Base-by-base conservation (phyloP, 2,888 invertebrate species). In the Cistogaster globosa region DNA sequence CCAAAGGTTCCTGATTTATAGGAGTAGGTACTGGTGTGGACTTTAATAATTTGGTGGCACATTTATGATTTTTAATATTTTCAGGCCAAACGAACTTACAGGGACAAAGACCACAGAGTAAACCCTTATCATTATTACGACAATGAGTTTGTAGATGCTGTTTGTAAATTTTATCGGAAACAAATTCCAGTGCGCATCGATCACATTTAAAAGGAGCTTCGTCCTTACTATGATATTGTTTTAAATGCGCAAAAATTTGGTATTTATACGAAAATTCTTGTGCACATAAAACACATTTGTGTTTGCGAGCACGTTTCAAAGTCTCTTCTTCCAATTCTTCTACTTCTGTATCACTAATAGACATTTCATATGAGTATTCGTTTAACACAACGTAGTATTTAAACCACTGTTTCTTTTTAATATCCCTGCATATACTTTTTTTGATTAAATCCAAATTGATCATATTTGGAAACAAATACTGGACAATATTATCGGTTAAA, bases 141-240 rank as follows among this genome's bases (percentile, higher is more conserved):
- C 92, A 93, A 51, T 92, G 92, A 87, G 92, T 87, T 89, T 93
- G 90, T 90, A 93, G 45, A 92, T 95, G 95, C 1, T 93, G 93
- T 0, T 93, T 91, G 1, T 94, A 93, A 11, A 94, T 91, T 69
- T 92, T 93, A 0, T 91, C 86, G 14, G 93, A 93, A 0, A 94
- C 93, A 88, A 94, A 94, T 20, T 93, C 90, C 91, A 94, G 93
- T 22, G 92, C 91, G 87, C 95, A 95, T 12, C 92, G 89, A 53
- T 92, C 92, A 87, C 95, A 95, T 26, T 93, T 92, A 53, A 93
- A 91, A 0, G 93, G 93, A 3, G 93, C 89, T 76, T 93, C 93
- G 0, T 93, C 93, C 71, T 93, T 82, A 0, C 84, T 84, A 71
- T 92, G 92, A 20, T 89, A 87, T n/a, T 88, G 87, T 32, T 89